phyloP scores from a whole-genome alignment of 1,140 invertebrate genomes.

The Chrysopa pallens region DNA sequence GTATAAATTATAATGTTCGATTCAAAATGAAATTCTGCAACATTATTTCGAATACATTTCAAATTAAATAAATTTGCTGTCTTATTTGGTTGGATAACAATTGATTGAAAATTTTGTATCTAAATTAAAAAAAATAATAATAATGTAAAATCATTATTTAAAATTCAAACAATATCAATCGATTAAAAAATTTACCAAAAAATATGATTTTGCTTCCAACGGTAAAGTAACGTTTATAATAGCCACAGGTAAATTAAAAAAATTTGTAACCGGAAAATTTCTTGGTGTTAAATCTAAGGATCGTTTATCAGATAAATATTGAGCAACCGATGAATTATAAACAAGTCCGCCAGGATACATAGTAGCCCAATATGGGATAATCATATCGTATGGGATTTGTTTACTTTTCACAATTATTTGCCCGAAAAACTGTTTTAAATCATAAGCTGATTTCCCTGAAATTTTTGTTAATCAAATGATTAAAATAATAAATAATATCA shows the following conservation, averaged over 20 bases:
- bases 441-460: conserved; percentile 33
- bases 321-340: conserved; percentile 30
- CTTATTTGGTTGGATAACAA: conserved; percentile 39
- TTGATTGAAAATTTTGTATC: conserved; percentile 39
- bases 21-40: conserved; percentile 38
- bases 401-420: conserved; percentile 51
- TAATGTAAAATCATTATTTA: conserved; percentile 1
- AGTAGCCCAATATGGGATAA: conserved; percentile 35
- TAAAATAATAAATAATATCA: conserved; percentile 1
- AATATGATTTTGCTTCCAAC: conserved; percentile 35
- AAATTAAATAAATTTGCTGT: conserved; percentile 39
- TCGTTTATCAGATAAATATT: conserved; percentile 33
- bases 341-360: conserved; percentile 34
- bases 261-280: conserved; percentile 46
- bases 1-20: conserved; percentile 47
- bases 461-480: neutral
- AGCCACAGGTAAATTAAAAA: conserved; percentile 47
- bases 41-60: conserved; percentile 18
- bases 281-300: conserved; percentile 21
- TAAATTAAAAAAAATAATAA: conserved; percentile 22
- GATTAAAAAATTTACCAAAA: conserved; percentile 25
- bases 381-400: conserved; percentile 34
- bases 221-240: conserved; percentile 50
- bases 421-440: conserved; percentile 35
- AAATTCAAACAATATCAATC: neutral